phyloP scores from a whole-genome alignment of 2,113 vertebrate species.

The Numenius arquata region DNA sequence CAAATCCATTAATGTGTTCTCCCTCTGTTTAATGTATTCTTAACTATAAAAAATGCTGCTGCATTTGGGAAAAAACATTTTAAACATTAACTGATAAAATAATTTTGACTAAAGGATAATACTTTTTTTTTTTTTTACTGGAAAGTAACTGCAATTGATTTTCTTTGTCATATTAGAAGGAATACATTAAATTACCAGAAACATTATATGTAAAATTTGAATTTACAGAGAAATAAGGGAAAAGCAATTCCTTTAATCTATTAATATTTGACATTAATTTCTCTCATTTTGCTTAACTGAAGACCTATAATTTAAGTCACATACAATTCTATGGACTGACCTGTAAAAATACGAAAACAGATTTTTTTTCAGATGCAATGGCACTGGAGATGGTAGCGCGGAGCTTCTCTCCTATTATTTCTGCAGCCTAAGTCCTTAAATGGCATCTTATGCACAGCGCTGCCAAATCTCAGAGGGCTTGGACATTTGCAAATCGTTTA shows the following conservation, averaged over 20 bases:
- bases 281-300: not conserved
- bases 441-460: not conserved
- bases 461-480: not conserved
- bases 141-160: not conserved
- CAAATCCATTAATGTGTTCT: not conserved
- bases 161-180: not conserved
- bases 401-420: not conserved
- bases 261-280: not conserved
- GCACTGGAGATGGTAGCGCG: fast-evolving
- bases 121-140: not conserved
- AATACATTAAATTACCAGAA: not conserved
- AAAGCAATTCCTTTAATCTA: not conserved
- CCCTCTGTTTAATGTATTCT: not conserved
- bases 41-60: not conserved
- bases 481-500: not conserved
- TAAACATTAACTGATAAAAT: not conserved
- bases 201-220: not conserved
- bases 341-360: not conserved
- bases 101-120: not conserved
- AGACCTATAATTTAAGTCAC: not conserved
- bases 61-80: not conserved
- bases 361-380: not conserved
- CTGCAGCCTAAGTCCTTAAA: not conserved
- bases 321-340: not conserved
- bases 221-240: not conserved